Percentiles rank a stretch among this genome's conserved stretches.
Conservation (phyloP, 2,797 vertebrate genomes). For the Microctenopoma stevenorrisi region DNA sequence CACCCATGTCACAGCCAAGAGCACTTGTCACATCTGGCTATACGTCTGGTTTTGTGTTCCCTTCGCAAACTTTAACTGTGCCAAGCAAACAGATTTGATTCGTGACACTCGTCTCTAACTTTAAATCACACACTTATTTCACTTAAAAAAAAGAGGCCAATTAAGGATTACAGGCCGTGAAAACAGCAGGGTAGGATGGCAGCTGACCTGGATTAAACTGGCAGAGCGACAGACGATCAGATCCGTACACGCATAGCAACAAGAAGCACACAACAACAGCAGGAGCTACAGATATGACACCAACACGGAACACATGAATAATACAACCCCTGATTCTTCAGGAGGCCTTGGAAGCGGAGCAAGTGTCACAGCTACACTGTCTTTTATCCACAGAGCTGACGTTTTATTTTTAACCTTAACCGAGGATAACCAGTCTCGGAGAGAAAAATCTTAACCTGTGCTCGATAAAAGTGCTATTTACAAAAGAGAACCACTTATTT, state of each 20-base stretch:
- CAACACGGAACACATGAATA: conserved; percentile 60
- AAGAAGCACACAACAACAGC: conserved; percentile 52
- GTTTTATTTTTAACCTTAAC: conserved; percentile 32
- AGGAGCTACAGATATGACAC: conserved; percentile 51
- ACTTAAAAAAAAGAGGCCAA: conserved; percentile 47
- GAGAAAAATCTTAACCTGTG: neutral
- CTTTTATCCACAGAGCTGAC: conserved; percentile 18
- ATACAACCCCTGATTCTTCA: conserved; percentile 51
- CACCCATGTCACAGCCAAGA: conserved; percentile 64
- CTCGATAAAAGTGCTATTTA: neutral
- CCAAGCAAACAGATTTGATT: conserved; percentile 68
- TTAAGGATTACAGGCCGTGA: conserved; percentile 59
- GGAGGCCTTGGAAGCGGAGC: conserved; percentile 44
- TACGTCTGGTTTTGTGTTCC: conserved; percentile 49
- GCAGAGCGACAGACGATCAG: conserved; percentile 57
- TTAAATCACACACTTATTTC: conserved; percentile 47
- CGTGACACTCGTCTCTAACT: conserved; percentile 50
- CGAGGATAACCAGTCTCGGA: conserved; percentile 10
- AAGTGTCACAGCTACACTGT: conserved; percentile 42
- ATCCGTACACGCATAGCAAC: conserved; percentile 48
- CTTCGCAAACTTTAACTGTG: conserved; percentile 40
- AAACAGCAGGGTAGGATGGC: conserved; percentile 57
- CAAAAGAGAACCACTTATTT: neutral
- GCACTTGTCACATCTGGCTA: conserved; percentile 71
- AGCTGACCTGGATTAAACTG: conserved; percentile 75